phyloP scores from a whole-genome alignment of 1,140 invertebrate genomes.

The Centruroides vittatus region DNA sequence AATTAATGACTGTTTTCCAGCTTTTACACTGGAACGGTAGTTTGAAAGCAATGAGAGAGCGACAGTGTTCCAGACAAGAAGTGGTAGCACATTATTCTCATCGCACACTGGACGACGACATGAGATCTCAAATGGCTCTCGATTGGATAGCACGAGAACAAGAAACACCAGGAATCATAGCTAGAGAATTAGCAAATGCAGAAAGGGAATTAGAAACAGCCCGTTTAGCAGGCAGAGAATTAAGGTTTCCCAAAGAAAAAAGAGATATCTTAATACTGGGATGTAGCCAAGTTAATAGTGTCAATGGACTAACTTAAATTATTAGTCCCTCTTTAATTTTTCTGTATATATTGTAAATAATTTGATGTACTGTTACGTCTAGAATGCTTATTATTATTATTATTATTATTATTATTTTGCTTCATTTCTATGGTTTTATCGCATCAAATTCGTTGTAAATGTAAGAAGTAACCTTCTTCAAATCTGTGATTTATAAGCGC shows the following conservation, averaged over 20 bases:
- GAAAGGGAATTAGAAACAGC: constrained; percentile 81
- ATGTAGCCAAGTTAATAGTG: constrained; percentile 46
- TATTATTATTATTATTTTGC: too few relatives aligned
- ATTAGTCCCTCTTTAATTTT: neutral
- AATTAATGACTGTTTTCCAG: constrained; percentile 93
- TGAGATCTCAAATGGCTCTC: constrained; percentile 88
- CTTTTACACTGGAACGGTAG: constrained; percentile 92
- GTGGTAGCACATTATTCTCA: constrained; percentile 90
- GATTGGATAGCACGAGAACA: constrained; percentile 85
- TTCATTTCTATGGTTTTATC: too few relatives aligned
- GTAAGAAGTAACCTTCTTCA: too few relatives aligned
- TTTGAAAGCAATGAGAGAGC: constrained; percentile 68
- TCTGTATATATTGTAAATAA: neutral
- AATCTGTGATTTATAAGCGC: too few relatives aligned
- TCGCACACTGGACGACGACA: constrained; percentile 74
- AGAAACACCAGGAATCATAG: constrained; percentile 61
- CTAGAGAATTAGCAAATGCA: constrained; percentile 61
- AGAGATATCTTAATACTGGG: constrained; percentile 84
- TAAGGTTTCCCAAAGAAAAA: constrained; percentile 89
- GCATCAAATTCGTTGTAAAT: too few relatives aligned
- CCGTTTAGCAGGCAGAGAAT: constrained; percentile 69
- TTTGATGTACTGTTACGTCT: too few relatives aligned
- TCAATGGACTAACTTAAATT: constrained; percentile 12
- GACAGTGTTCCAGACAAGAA: constrained; percentile 85
- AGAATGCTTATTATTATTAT: too few relatives aligned